Evolutionary conservation across 2,113 vertebrate genomes (phyloP).

Genomic region (Rhinolophus sinicus): DNA sequence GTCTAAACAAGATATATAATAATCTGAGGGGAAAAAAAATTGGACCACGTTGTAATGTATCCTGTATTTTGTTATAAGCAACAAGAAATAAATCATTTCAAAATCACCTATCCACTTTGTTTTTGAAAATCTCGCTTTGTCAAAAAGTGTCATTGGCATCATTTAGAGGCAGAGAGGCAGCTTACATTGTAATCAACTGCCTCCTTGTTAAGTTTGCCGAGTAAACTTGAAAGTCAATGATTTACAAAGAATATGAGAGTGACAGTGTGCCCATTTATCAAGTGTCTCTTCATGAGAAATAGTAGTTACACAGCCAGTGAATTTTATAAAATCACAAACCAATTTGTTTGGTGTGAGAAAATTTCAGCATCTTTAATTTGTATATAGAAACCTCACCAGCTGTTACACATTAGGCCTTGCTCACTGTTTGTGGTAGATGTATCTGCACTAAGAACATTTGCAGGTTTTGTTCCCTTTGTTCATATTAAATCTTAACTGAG

Average conservation of each 20-base stretch:
- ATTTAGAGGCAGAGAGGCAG: not conserved
- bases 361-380: slow-evolving; percentile 31
- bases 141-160: slow-evolving; percentile 54
- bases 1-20: slow-evolving; percentile 80
- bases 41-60: slow-evolving; percentile 60
- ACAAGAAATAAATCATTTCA: slow-evolving; percentile 75
- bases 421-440: not conserved
- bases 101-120: slow-evolving; percentile 62
- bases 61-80: slow-evolving; percentile 67
- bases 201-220: slow-evolving; percentile 3
- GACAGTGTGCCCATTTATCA: not conserved
- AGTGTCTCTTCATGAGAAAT: slow-evolving; percentile 5
- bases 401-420: slow-evolving; percentile 29
- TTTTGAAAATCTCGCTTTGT: slow-evolving; percentile 77
- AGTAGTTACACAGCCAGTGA: not conserved
- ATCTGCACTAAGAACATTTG: not conserved
- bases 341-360: slow-evolving; percentile 11
- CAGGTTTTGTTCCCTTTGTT: slow-evolving; percentile 12
- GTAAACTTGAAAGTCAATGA: slow-evolving; percentile 18
- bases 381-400: slow-evolving; percentile 40
- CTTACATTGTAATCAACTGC: slow-evolving; percentile 47
- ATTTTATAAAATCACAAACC: not conserved
- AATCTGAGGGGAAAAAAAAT: slow-evolving; percentile 70
- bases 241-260: not conserved
- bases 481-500: slow-evolving; percentile 45